Conservation (phyloP, 2,113 vertebrate species). For the Gallinago undulata region DNA sequence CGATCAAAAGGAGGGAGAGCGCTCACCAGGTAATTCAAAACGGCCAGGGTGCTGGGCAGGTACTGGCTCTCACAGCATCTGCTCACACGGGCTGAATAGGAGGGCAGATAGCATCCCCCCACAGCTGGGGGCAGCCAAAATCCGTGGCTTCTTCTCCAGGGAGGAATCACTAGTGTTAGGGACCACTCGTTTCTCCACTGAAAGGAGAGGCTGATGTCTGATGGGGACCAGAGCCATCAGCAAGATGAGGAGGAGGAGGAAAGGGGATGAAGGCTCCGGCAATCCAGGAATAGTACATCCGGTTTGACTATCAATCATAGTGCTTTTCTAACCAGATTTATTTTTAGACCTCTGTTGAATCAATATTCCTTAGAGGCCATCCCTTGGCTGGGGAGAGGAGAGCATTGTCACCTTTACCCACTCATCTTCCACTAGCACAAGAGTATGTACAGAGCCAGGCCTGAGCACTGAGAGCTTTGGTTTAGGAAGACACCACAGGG, state of each 20-base stretch:
- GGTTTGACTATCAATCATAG: neutral
- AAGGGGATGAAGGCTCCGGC: neutral
- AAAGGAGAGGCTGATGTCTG: neutral
- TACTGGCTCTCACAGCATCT: neutral
- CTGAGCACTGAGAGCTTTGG: neutral
- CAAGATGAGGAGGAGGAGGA: neutral
- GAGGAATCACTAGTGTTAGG: neutral
- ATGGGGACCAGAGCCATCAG: neutral
- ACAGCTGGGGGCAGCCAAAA: neutral
- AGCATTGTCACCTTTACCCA: neutral
- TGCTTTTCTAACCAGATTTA: neutral
- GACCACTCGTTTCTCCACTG: neutral
- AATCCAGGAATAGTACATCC: neutral
- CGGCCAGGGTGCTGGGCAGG: accelerated
- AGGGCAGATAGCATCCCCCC: neutral
- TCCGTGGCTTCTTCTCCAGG: neutral
- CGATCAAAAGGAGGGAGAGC: conserved; percentile 13
- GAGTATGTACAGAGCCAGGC: neutral
- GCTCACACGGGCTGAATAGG: neutral
- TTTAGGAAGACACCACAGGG: neutral
- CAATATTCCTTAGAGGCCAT: neutral
- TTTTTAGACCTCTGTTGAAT: neutral
- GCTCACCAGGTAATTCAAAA: neutral
- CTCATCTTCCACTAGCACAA: neutral
- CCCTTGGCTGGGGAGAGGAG: neutral